phyloP scores from a whole-genome alignment of 2,113 vertebrate species.

The Neogobius melanostomus region DNA sequence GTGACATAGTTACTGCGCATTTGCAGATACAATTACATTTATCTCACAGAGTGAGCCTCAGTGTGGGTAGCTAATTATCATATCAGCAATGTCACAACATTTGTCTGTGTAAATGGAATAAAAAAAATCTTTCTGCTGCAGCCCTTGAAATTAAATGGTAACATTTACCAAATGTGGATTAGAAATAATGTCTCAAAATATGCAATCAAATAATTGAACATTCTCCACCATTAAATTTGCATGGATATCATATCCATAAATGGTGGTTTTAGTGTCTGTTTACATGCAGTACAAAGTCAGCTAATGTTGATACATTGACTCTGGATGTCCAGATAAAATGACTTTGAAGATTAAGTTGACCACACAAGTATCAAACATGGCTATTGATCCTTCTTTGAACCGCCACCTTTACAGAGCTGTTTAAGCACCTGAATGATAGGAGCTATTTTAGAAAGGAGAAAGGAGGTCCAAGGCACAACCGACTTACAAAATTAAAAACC shows the following conservation, averaged over 20 bases:
- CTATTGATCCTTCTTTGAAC: too few species aligned
- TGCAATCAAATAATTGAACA: background rate
- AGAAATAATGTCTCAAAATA: background rate
- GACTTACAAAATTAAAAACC: too few species aligned
- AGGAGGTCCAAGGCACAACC: too few species aligned
- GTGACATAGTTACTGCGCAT: background rate
- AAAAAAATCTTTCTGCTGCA: background rate
- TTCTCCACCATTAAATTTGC: too few species aligned
- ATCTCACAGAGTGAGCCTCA: background rate
- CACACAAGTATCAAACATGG: too few species aligned
- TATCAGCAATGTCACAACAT: background rate
- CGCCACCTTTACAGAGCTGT: too few species aligned
- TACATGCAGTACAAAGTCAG: too few species aligned
- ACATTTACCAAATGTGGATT: background rate
- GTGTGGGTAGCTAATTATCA: constrained; percentile 7
- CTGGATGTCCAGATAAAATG: too few species aligned
- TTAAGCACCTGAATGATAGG: too few species aligned
- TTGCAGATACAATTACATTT: background rate
- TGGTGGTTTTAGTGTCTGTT: background rate
- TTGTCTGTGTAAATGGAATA: background rate
- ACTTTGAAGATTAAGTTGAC: too few species aligned
- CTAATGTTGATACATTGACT: too few species aligned
- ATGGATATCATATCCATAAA: background rate
- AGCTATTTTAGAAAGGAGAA: too few species aligned
- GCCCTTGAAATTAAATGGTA: background rate